Evolutionary conservation across 2,888 invertebrate genomes (phyloP).

Genomic region (Panopea generosa): DNA sequence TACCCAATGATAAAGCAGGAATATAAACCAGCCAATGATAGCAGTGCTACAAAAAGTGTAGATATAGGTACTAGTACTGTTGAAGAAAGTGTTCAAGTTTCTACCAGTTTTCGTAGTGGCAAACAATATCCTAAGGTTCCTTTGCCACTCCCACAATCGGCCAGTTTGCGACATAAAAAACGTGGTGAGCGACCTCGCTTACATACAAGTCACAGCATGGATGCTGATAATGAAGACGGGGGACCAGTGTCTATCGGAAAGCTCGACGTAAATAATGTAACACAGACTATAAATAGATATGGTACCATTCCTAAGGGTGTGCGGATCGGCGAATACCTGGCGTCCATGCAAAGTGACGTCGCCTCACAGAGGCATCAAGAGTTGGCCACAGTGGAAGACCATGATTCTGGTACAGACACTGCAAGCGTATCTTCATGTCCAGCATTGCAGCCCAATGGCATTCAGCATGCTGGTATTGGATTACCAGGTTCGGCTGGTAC

Average conservation of each 20-base stretch:
- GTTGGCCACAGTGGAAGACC: conserved; percentile 74
- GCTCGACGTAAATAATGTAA: conserved; percentile 97
- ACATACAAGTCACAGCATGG: conserved; percentile 64
- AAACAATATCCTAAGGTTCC: conserved; percentile 78
- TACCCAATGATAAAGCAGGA: conserved; percentile 68
- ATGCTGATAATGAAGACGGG: conserved; percentile 59
- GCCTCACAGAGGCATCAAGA: conserved; percentile 71
- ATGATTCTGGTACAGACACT: conserved; percentile 80
- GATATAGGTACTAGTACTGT: conserved; percentile 70
- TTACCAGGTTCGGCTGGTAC: conserved; percentile 8
- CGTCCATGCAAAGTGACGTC: conserved; percentile 89
- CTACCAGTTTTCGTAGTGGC: conserved; percentile 52
- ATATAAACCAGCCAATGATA: conserved; percentile 55
- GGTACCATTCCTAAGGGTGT: conserved; percentile 99
- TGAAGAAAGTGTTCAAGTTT: conserved; percentile 65
- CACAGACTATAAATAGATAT: conserved; percentile 94
- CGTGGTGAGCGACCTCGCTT: conserved; percentile 63
- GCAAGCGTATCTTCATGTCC: conserved; percentile 78
- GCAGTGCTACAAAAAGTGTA: conserved; percentile 51
- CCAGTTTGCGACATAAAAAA: conserved; percentile 66
- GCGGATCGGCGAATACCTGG: conserved; percentile 97
- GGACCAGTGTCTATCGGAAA: conserved; percentile 89
- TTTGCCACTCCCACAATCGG: conserved; percentile 77
- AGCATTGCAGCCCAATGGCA: conserved; percentile 48
- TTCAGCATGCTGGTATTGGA: conserved; percentile 33